Evolutionary conservation across 2,797 vertebrate species (phyloP), one percentile per base, ranked within the genome.

Genomic region (Margarornis squamiger): DNA sequence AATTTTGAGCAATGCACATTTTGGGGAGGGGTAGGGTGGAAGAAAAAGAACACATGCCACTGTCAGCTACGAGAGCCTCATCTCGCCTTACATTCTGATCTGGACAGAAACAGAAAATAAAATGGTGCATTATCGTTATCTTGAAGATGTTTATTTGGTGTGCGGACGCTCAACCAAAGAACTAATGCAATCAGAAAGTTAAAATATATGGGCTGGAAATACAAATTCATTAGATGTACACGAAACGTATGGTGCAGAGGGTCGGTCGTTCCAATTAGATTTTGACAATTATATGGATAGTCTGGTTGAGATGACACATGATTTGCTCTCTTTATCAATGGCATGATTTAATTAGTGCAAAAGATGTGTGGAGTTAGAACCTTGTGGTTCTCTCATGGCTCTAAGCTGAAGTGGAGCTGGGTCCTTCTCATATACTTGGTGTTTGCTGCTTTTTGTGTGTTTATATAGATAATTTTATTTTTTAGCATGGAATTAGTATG

Each of bases 301-400:
- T 91, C 95, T 97, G 97, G 96, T 92, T 96, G 96, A 97, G 95
- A 96, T 97, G 97, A 97, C 94, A 51, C 96, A 96, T 0, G 81
- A 16, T 93, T 95, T 96, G 96, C 90, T 95, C 95, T 68, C 95
- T 94, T 96, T 46, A 92, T 95, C 91, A 91, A 1, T 70, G 84
- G 61, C 32, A 1, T 92, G 91, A 96, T 97, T 97, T 97, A 95
- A 97, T 97, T 96, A 91, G 18, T 84, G 92, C 73, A 34, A 30
- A 80, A 73, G 84, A 81, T 7, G 32, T 57, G 71, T 78, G 61
- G 90, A 66, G 92, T 73, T 78, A 86, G 83, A 92, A 88, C 87
- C 79, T 32, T 23, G 62, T 82, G 29, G 2, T 51, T 81, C 45
- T 49, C 62, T 70, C 22, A 0, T 0, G 45, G 85, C 75, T 74